Conservation (phyloP, 2,113 vertebrate species). For the Sander lucioperca region DNA sequence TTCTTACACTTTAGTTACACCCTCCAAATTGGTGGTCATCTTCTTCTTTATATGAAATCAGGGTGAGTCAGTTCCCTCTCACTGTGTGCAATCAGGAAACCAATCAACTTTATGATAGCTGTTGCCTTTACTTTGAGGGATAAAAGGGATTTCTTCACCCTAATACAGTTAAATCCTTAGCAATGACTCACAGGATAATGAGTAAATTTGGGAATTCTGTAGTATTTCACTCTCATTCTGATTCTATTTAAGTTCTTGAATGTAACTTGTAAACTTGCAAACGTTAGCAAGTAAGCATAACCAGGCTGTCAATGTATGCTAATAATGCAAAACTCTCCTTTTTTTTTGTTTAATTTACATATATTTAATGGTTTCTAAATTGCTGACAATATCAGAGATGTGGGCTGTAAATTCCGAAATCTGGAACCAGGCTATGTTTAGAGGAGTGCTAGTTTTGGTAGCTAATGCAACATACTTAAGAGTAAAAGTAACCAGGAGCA, state of each 20-base stretch:
- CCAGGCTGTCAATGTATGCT: too few species aligned
- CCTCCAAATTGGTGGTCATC: background rate
- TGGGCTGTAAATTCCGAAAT: too few species aligned
- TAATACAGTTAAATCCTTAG: background rate
- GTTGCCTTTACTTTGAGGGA: background rate
- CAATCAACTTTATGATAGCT: background rate
- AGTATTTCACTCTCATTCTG: background rate
- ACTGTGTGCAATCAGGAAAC: background rate
- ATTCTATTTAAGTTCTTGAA: too few species aligned
- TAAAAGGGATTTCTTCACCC: background rate
- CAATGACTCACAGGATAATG: background rate
- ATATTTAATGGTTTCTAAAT: background rate
- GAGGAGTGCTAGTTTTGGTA: background rate
- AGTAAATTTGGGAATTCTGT: background rate
- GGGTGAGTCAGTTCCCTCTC: background rate
- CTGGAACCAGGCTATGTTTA: background rate
- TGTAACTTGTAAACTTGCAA: too few species aligned
- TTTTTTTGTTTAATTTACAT: background rate
- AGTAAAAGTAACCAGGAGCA: background rate
- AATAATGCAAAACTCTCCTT: too few species aligned
- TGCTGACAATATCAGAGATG: background rate
- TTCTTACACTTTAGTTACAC: background rate
- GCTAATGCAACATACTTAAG: background rate
- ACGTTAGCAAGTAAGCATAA: too few species aligned
- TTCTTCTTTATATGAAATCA: background rate